These are phyloP conservation scores for Manis crassicaudata DNA, from an alignment of 2,797 vertebrate genomes.

Conservation along the genomic window DNA sequence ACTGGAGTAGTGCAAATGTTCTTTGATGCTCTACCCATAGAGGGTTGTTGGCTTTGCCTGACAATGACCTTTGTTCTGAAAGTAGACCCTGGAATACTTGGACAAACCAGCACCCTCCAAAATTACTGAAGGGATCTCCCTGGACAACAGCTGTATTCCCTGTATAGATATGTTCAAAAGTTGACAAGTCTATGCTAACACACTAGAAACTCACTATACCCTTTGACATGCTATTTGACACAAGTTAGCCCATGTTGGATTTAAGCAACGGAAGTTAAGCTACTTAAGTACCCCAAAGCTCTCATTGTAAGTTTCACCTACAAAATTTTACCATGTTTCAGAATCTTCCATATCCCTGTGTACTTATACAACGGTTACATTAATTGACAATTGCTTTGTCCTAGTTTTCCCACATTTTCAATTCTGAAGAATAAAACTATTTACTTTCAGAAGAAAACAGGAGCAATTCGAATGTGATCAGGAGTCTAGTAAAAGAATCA, in stretches of 20 bases:
- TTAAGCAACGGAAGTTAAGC: not conserved
- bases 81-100: not conserved
- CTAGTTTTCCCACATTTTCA: constrained; percentile 27
- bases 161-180: not conserved
- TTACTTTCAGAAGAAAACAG: constrained; percentile 36
- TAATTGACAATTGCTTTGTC: not conserved
- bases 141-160: not conserved
- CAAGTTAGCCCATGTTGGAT: not conserved
- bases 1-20: not conserved
- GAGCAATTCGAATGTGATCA: not conserved
- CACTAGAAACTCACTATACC: not conserved
- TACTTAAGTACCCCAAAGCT: not conserved
- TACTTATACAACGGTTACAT: not conserved
- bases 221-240: not conserved
- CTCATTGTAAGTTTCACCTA: constrained; percentile 4
- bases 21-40: not conserved
- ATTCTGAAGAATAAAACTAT: constrained; percentile 55
- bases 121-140: not conserved
- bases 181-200: not conserved
- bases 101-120: not conserved
- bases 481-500: not conserved
- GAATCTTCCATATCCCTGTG: not conserved
- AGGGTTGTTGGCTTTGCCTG: not conserved
- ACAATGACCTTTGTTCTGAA: not conserved
- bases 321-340: constrained; percentile 19